phyloP scores from a whole-genome alignment of 2,113 vertebrate species.

The Stegastes partitus region DNA sequence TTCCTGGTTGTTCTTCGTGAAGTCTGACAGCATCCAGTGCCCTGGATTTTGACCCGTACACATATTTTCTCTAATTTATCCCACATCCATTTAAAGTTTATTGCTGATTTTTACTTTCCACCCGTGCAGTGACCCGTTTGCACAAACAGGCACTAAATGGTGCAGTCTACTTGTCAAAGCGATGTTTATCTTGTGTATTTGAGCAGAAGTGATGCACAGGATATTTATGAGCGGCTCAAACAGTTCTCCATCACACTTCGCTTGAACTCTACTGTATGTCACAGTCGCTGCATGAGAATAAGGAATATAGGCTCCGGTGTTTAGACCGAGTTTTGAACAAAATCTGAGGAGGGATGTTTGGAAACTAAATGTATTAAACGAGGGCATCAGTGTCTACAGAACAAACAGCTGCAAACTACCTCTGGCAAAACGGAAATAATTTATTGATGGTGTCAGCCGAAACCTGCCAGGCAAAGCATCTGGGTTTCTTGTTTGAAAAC shows the following conservation, averaged over 20 bases:
- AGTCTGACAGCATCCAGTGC: not conserved
- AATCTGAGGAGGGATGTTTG: not conserved
- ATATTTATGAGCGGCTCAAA: slow-evolving; percentile 26
- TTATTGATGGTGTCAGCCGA: slow-evolving; percentile 6
- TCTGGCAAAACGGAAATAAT: slow-evolving; percentile 4
- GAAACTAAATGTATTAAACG: slow-evolving; percentile 18
- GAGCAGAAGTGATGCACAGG: not conserved
- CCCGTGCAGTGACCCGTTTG: not conserved
- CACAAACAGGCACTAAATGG: no score
- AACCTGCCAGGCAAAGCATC: not conserved
- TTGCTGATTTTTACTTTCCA: not conserved
- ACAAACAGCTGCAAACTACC: slow-evolving; percentile 19
- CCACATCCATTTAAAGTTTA: not conserved
- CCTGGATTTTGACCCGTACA: not conserved
- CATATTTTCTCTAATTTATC: not conserved
- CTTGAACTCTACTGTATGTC: not conserved
- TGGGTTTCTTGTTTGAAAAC: not conserved
- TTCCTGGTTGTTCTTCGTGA: not conserved
- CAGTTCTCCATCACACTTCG: not conserved
- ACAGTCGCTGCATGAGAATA: not conserved
- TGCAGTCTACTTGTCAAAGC: not conserved
- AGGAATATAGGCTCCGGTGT: not conserved
- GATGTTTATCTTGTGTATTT: not conserved
- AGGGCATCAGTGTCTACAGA: slow-evolving; percentile 10
- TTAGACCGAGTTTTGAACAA: slow-evolving; percentile 21